These are phyloP conservation scores for Cepaea hortensis DNA, from an alignment of 2,888 invertebrate genomes.

Conservation along the genomic window DNA sequence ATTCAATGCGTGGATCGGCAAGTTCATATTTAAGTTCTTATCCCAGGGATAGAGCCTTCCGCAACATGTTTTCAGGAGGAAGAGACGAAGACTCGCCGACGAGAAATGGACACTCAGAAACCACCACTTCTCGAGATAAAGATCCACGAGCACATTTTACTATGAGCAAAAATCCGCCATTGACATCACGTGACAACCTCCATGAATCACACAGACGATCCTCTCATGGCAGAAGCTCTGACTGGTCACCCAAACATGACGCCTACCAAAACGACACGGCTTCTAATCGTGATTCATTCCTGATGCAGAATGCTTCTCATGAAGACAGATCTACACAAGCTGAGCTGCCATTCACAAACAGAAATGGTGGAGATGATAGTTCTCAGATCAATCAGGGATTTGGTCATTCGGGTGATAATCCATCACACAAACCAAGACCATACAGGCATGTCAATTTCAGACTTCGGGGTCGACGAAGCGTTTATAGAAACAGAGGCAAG, in stretches of 20 bases:
- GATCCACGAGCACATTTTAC: neutral
- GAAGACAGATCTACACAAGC: neutral
- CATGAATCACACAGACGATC: neutral
- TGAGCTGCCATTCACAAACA: neutral
- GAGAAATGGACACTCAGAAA: neutral
- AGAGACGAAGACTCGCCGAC: too few relatives aligned
- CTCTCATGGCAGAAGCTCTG: neutral
- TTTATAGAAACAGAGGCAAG: neutral
- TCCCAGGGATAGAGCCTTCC: neutral
- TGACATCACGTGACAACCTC: neutral
- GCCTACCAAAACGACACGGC: neutral
- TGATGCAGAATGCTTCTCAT: neutral
- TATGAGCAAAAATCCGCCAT: neutral
- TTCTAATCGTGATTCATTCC: neutral
- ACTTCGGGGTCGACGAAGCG: neutral
- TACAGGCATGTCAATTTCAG: neutral
- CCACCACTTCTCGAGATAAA: neutral
- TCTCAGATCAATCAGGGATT: neutral
- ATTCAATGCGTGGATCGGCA: too few relatives aligned
- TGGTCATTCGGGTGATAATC: neutral
- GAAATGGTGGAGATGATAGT: neutral
- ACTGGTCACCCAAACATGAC: neutral
- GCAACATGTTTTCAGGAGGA: neutral
- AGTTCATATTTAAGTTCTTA: too few relatives aligned
- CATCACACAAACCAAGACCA: neutral